A percentile compares a stretch with the other conserved stretches of the same genome.
Conservation (phyloP, 2,113 vertebrate genomes). For the Callipepla californica region DNA sequence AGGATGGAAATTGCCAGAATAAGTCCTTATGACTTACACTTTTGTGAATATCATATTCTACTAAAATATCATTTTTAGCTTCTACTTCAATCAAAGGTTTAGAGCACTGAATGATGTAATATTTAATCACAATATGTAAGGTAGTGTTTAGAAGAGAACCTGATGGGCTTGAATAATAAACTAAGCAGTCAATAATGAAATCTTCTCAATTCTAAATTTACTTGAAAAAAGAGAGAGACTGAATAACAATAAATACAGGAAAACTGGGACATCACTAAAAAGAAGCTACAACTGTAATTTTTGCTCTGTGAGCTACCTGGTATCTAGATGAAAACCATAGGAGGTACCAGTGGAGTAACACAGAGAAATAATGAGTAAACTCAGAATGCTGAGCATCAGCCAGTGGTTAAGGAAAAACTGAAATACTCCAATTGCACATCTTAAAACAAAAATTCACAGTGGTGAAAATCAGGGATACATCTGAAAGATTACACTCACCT, state of each 20-base stretch:
- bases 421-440: background rate
- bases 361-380: background rate
- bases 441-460: background rate
- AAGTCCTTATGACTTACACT: background rate
- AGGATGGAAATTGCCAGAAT: background rate
- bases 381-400: background rate
- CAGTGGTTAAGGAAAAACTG: background rate
- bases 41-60: background rate
- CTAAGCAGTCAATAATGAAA: background rate
- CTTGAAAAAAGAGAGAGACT: background rate
- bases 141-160: background rate
- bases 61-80: background rate
- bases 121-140: background rate
- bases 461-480: background rate
- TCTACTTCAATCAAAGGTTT: background rate
- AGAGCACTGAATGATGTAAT: background rate
- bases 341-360: background rate
- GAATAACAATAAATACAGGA: background rate
- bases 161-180: background rate
- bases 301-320: background rate
- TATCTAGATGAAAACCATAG: background rate
- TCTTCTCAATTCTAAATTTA: background rate
- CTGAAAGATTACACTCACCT: background rate
- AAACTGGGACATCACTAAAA: background rate
- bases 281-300: background rate